phyloP scores from a whole-genome alignment of 2,797 vertebrate genomes.

The Parambassis ranga region DNA sequence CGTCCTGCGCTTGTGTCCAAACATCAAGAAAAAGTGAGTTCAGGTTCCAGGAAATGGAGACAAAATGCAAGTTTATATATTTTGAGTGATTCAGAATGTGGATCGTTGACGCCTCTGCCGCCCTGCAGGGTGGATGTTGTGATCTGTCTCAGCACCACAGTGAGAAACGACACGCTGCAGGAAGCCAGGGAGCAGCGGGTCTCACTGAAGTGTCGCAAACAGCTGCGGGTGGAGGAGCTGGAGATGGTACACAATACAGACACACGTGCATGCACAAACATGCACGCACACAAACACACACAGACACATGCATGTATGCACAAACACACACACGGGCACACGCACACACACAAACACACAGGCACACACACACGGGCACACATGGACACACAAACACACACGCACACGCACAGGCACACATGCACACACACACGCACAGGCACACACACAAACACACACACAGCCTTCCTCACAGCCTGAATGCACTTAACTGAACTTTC shows the following conservation, averaged over 20 bases:
- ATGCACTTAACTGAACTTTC: not conserved
- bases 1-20: conserved; percentile 93
- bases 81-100: no score
- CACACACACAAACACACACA: no score
- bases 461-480: not conserved
- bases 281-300: not conserved
- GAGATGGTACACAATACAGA: conserved; percentile 85
- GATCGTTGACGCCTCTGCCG: no score
- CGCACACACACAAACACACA: no score
- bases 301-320: no score
- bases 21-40: conserved; percentile 95
- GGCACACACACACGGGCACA: no score
- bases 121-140: conserved; percentile 92
- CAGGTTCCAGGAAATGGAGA: not conserved
- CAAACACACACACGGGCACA: no score
- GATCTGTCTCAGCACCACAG: conserved; percentile 94
- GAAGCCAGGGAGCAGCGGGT: conserved; percentile 93
- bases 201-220: conserved; percentile 93
- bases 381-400: no score
- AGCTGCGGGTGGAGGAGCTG: conserved; percentile 94
- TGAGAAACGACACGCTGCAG: conserved; percentile 94
- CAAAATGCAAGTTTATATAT: no score
- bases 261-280: not conserved
- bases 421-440: no score
- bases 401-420: no score